These are phyloP conservation scores for Lagopus muta DNA, from an alignment of 2,113 vertebrate genomes.

Conservation along the genomic window DNA sequence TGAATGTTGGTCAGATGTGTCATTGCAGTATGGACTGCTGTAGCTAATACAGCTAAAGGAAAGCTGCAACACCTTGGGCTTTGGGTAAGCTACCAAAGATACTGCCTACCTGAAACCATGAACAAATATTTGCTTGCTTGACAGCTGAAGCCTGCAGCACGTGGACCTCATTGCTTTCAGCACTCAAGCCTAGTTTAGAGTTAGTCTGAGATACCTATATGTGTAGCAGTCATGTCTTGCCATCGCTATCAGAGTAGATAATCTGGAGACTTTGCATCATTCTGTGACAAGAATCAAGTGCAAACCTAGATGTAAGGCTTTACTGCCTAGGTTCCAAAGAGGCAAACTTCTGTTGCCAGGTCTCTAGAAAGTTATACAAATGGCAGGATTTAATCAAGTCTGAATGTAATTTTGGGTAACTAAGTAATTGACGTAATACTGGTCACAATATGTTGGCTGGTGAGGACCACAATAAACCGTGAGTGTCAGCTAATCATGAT, in stretches of 20 bases:
- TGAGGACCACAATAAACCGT: slow-evolving; percentile 50
- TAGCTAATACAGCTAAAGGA: neutral
- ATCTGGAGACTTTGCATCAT: neutral
- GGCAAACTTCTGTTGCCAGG: neutral
- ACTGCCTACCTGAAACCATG: neutral
- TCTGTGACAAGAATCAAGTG: neutral
- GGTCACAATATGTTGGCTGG: slow-evolving; percentile 45
- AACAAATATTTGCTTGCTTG: neutral
- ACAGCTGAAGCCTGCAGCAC: neutral
- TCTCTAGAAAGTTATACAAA: neutral
- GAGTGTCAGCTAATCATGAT: slow-evolving; percentile 57
- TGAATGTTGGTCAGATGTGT: neutral
- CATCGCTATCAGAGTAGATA: fast-evolving
- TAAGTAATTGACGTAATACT: slow-evolving; percentile 21
- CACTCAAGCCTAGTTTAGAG: neutral
- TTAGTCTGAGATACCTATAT: neutral
- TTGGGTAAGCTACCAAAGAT: neutral
- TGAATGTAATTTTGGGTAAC: slow-evolving; percentile 13
- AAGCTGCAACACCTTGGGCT: neutral
- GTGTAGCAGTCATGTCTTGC: neutral
- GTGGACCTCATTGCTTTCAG: neutral
- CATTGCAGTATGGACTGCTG: neutral
- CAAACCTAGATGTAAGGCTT: neutral
- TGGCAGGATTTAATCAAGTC: neutral
- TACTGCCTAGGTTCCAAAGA: neutral